Percentiles rank a stretch among this genome's conserved stretches.
Conservation (phyloP, 2,113 vertebrate genomes). For the Ochotona princeps region DNA sequence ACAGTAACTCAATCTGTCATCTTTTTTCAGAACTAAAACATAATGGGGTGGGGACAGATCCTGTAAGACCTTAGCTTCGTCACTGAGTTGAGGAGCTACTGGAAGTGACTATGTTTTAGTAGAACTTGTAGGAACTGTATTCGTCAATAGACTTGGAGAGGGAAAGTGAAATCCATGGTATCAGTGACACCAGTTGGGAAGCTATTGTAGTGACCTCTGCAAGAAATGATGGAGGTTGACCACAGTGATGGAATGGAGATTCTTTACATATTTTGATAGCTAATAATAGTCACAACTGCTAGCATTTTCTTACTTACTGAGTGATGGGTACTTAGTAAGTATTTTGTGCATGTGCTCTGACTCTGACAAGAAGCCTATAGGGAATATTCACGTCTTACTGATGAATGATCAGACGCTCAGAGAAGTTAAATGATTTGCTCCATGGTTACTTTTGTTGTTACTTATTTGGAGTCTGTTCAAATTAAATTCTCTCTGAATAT, state of each 20-base stretch:
- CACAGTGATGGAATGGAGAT: not conserved
- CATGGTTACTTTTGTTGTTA: not conserved
- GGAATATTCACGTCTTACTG: not conserved
- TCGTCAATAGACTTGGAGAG: not conserved
- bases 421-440: not conserved
- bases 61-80: not conserved
- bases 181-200: slow-evolving; percentile 29
- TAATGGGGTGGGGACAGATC: not conserved
- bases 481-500: slow-evolving; percentile 19
- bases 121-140: not conserved
- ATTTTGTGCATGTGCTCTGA: slow-evolving; percentile 5
- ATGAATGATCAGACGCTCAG: no score
- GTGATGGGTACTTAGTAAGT: not conserved
- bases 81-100: slow-evolving; percentile 12
- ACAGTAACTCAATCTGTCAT: not conserved
- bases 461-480: not conserved
- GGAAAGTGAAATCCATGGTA: not conserved
- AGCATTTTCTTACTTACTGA: not conserved
- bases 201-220: not conserved
- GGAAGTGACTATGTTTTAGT: slow-evolving; percentile 12
- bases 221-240: not conserved
- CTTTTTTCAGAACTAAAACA: not conserved
- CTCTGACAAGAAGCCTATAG: not conserved
- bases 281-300: not conserved
- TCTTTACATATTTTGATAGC: not conserved